Percentiles rank a stretch among this genome's conserved stretches.
These are phyloP conservation scores for Drosophila rubida DNA, from an alignment of 2,888 invertebrate species.

Conservation along the genomic window DNA sequence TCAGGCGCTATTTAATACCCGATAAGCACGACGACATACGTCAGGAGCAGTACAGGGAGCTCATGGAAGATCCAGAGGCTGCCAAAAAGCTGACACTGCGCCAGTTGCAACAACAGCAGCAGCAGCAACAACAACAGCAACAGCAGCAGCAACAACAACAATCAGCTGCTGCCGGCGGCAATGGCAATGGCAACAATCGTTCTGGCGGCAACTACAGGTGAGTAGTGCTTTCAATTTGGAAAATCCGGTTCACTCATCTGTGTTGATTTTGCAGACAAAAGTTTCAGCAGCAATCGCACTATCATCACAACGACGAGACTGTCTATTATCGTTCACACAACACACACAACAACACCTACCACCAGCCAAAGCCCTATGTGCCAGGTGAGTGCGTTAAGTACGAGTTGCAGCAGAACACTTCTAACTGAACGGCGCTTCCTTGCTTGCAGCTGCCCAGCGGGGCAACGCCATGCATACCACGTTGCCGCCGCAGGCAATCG, in stretches of 20 bases:
- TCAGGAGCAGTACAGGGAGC: conserved; percentile 93
- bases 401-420: too few relatives aligned
- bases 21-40: conserved; percentile 92
- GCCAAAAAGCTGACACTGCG: conserved; percentile 83
- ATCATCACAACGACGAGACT: conserved; percentile 83
- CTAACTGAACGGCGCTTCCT: background rate
- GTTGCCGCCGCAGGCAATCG: conserved; percentile 81
- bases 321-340: conserved; percentile 83
- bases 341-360: conserved; percentile 81
- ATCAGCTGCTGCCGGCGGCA: conserved; percentile 43
- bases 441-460: conserved; percentile 74
- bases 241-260: background rate
- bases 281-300: conserved; percentile 83
- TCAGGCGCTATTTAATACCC: conserved; percentile 88
- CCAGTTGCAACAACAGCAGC: conserved; percentile 80
- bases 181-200: conserved; percentile 69
- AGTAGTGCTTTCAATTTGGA: background rate
- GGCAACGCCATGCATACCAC: conserved; percentile 82
- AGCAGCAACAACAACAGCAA: conserved; percentile 74
- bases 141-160: conserved; percentile 41
- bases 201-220: conserved; percentile 73
- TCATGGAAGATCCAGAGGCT: conserved; percentile 85
- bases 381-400: conserved; percentile 73
- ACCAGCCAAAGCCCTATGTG: conserved; percentile 83
- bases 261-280: conserved; percentile 68